Conservation (phyloP, 2,888 invertebrate genomes). For the Tenthredo scrophulariae region DNA sequence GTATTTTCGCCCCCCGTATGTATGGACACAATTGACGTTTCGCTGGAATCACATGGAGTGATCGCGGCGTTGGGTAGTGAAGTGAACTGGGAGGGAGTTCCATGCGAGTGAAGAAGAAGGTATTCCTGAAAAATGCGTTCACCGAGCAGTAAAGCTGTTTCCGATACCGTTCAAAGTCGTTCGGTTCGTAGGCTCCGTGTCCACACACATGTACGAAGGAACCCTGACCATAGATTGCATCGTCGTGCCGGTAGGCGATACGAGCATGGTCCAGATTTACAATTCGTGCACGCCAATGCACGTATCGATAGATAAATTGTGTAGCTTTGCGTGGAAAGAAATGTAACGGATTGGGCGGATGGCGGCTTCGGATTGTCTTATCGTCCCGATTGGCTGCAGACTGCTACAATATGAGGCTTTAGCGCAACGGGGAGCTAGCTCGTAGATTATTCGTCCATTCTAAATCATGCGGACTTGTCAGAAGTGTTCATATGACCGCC, state of each 20-base stretch:
- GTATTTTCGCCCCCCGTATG: not conserved
- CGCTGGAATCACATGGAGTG: not conserved
- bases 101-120: not conserved
- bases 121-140: not conserved
- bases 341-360: conserved; percentile 2
- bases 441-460: not conserved
- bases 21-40: not conserved
- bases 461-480: not conserved
- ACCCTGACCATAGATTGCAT: conserved; percentile 29
- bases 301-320: too few species aligned
- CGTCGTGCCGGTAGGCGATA: not conserved
- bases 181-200: not conserved
- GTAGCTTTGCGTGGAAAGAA: not conserved
- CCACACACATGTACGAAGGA: not conserved
- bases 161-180: conserved; percentile 16
- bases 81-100: not conserved
- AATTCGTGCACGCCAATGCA: not conserved
- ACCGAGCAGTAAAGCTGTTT: conserved; percentile 16
- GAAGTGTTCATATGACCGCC: not conserved
- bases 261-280: not conserved
- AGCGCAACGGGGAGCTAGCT: not conserved
- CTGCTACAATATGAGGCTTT: not conserved
- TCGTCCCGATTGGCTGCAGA: not conserved
- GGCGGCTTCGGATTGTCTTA: not conserved
- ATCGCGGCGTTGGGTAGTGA: not conserved